Evolutionary conservation across 2,797 vertebrate species (phyloP).

Genomic region (Phaenicophaeus curvirostris): DNA sequence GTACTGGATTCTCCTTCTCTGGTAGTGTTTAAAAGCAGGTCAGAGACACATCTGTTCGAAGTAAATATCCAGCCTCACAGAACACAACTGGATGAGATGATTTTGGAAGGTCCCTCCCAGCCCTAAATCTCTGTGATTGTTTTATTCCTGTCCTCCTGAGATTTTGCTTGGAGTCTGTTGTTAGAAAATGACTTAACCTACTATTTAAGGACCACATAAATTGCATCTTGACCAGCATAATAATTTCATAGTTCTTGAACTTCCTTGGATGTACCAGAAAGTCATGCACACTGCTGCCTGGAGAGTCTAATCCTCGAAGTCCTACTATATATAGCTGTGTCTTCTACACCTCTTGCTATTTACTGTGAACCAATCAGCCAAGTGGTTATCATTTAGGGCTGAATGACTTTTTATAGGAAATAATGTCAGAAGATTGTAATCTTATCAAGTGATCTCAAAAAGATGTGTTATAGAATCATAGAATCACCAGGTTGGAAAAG

Average conservation of each 20-base stretch:
- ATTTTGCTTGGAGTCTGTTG: not conserved
- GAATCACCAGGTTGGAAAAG: too few relatives aligned
- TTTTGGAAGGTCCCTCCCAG: not conserved
- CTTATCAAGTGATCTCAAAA: not conserved
- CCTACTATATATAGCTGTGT: not conserved
- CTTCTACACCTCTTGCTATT: not conserved
- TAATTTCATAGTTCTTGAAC: not conserved
- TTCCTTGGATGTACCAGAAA: not conserved
- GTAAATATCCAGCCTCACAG: not conserved
- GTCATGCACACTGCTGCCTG: not conserved
- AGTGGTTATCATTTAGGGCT: not conserved
- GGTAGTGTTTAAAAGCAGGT: not conserved
- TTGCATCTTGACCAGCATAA: not conserved
- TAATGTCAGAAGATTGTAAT: not conserved
- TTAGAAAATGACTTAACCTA: not conserved
- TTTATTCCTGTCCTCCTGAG: not conserved
- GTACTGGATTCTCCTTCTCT: not conserved
- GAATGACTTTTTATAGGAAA: not conserved
- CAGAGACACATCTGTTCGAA: not conserved
- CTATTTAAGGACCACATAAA: not conserved
- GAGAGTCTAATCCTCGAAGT: not conserved
- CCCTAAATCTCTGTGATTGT: not conserved
- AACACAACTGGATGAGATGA: not conserved
- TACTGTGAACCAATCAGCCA: not conserved
- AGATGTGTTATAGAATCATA: not conserved